Base-by-base conservation (phyloP, 2,113 vertebrate species). In the Pygoscelis adeliae region DNA sequence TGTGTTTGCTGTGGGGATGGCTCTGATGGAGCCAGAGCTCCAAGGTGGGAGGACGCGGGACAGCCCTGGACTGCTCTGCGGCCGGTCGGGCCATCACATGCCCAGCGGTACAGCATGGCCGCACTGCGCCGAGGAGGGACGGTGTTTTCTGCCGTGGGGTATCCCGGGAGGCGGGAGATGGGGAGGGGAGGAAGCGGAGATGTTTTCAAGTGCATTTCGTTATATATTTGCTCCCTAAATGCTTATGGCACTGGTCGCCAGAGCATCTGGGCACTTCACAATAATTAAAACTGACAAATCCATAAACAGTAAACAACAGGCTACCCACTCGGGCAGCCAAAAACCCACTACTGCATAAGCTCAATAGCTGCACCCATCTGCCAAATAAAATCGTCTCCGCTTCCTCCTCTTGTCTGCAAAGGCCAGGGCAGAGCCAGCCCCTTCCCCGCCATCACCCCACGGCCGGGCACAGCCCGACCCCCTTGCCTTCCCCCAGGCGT, bases 241-340 rank as follows among this genome's bases (percentile, higher is more conserved):
- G 95, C 96, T 97, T 87, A 96, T 91, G 95, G 93, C 88, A 66
- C 81, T 97, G 92, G 91, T 92, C 87, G 92, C 96, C 91, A 96
- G 95, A 98, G 97, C 97, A 97, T 97, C 95, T 97, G 97, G 93
- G 94, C 95, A 91, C 96, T 97, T 97, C 93, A 97, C 94, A 98
- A 97, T 97, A 97, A 98, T 98, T 96, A 97, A 97, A 98, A 97
- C 95, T 96, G 97, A 97, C 96, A 96, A 97, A 97, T 95, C 96
- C 90, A 96, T 97, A 98, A 97, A 97, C 95, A 98, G 79, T 98
- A 98, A 97, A 97, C 96, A 98, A 97, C 95, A 96, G 97, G 95
- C 97, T 97, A 97, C 97, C 96, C 97, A 97, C 88, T 97, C 7
- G 95, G 95, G 94, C 97, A 95, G 97, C 96, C 97, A 97, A 97